These are phyloP conservation scores for Hepsetus odoe DNA, from an alignment of 2,113 vertebrate genomes.

Conservation along the genomic window DNA sequence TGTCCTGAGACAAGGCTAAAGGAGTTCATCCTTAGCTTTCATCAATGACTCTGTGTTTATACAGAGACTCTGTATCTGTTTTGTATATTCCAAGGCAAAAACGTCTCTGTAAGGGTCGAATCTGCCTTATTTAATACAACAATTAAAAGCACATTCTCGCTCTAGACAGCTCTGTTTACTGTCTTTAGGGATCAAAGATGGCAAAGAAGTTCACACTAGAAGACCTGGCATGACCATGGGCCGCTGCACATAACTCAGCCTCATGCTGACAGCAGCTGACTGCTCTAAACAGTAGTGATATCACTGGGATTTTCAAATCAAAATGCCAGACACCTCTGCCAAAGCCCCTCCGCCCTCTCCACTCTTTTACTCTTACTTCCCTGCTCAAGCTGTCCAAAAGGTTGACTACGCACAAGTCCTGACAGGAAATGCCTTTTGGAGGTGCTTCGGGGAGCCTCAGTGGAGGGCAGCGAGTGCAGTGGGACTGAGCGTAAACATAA, in stretches of 20 bases:
- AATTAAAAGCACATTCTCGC: neutral
- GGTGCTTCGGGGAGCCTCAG: constrained; percentile 24
- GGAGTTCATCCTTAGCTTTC: neutral
- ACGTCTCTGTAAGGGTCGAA: neutral
- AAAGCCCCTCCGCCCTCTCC: constrained; percentile 2
- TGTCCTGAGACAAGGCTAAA: neutral
- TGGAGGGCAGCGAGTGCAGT: constrained; percentile 14
- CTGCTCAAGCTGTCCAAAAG: constrained; percentile 13
- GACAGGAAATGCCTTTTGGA: constrained; percentile 47
- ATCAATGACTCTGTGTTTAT: neutral
- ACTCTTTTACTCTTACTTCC: constrained; percentile 6
- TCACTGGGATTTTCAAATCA: constrained; percentile 12
- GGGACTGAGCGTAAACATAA: constrained; percentile 46
- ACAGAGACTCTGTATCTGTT: too few species aligned
- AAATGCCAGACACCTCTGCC: constrained; percentile 33
- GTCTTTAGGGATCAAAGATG: constrained; percentile 22
- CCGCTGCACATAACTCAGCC: constrained; percentile 1
- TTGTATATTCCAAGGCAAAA: constrained; percentile 5
- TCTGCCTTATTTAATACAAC: constrained; percentile 11
- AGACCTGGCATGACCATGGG: neutral
- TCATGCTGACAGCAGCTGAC: constrained; percentile 25
- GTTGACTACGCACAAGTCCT: constrained; percentile 39
- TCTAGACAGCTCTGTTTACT: neutral
- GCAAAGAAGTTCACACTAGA: constrained; percentile 20
- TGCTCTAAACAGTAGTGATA: constrained; percentile 24